A percentile compares a stretch with the other conserved stretches of the same genome.
Conservation (phyloP, 92 coral and sea anemone species). For the Umimayanthus kanabou region DNA sequence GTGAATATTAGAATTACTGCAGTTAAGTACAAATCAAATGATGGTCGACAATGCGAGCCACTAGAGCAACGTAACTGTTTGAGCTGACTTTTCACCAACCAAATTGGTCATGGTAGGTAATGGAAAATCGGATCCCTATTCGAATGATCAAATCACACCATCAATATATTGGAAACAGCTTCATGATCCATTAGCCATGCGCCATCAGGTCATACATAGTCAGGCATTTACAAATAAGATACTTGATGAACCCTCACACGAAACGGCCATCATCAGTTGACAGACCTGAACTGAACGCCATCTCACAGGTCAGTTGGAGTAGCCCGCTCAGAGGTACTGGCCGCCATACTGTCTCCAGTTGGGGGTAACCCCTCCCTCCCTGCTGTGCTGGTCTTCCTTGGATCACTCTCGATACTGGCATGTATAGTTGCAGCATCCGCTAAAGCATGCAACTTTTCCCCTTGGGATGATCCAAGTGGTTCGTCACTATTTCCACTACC, state of each 20-base stretch:
- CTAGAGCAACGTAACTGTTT: not conserved
- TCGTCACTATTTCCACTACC: not conserved
- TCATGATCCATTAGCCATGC: too few species aligned
- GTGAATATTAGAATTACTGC: not conserved
- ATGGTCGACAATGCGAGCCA: too few species aligned
- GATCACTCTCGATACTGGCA: not conserved
- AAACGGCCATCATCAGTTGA: too few species aligned
- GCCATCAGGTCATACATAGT: too few species aligned
- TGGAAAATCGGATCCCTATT: too few species aligned
- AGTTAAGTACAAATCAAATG: not conserved
- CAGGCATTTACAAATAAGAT: too few species aligned
- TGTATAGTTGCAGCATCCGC: slow-evolving; percentile 1
- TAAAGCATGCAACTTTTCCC: slow-evolving; percentile 22
- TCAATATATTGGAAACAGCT: too few species aligned
- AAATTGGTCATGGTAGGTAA: too few species aligned
- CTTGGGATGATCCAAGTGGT: not conserved
- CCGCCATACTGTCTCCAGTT: not conserved
- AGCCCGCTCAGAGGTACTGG: not conserved
- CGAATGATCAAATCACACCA: not conserved
- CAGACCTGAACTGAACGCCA: not conserved
- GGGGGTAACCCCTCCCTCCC: not conserved
- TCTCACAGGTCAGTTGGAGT: not conserved
- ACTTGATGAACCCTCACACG: too few species aligned
- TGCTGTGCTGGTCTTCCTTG: not conserved
- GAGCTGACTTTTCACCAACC: too few species aligned